Base-by-base conservation (phyloP, 2,113 vertebrate species). In the Protobothrops flavoviridis region DNA sequence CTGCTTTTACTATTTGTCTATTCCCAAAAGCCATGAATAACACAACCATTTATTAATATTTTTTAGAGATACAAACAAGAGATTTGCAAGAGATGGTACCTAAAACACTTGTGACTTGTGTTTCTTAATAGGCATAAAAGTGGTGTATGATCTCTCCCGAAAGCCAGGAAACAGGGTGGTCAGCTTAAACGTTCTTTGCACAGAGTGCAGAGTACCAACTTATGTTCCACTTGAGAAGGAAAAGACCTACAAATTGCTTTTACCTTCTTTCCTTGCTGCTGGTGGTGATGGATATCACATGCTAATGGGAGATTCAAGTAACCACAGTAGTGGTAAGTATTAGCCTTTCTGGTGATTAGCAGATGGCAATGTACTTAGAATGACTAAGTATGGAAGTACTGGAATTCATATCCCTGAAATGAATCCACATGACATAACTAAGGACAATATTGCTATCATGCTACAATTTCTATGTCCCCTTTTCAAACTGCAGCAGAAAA, bases 231-330 rank as follows among this genome's bases (percentile, higher is more conserved):
- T 99, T 2, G 56, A 96, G 93, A 96, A 97, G 57, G 94, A 98
- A 29, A 59, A 93, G 74, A 91, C 96, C 0, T 99, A 99, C 89
- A 98, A 97, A 0, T 97, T 99, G 92, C 97, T 98, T 89, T 95
- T 99, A 93, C 98, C 98, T 0, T 98, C 96, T 92, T 99, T 98
- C 86, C 90, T 99, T 59, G 97, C 97, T 86, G 96, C 2, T 0
- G 99, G 99, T 0, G 99, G 99, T 59, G 99, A 99, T 53, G 98
- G 98, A 1, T 99, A 97, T 95, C 48, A 86, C 1, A 98, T 99
- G 98, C 98, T 99, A 91, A 97, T 94, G 91, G 88, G 98, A 0
- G 97, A 98, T 94, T 96, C 93, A 4, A 93, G 98, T 57, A 99
- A 98, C 48, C 98, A 99, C 85, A 97, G 97, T 94, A 99, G 98